Conservation (phyloP, 2,888 invertebrate species). For the Noctuana brunneofusca region DNA sequence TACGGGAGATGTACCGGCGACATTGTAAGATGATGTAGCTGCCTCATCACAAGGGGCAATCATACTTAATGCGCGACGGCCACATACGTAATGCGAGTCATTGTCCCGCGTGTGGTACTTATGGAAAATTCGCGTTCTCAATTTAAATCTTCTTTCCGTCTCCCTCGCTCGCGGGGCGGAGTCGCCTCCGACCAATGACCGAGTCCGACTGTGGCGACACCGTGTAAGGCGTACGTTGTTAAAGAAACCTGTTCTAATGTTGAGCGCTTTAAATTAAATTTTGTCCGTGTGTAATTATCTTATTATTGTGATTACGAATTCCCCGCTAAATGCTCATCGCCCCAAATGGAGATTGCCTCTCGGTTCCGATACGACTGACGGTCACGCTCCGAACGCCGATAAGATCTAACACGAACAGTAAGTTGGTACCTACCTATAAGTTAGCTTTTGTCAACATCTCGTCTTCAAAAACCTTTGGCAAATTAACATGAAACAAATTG, state of each 20-base stretch:
- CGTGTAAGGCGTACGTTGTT: constrained; percentile 82
- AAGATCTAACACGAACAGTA: constrained; percentile 30
- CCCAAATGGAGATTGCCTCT: constrained; percentile 74
- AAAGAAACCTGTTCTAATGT: constrained; percentile 84
- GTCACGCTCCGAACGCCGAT: constrained; percentile 61
- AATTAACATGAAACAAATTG: constrained; percentile 68
- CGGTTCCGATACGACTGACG: constrained; percentile 54
- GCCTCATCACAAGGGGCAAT: constrained; percentile 82
- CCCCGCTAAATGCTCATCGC: constrained; percentile 78
- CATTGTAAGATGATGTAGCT: constrained; percentile 80
- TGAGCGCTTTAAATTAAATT: constrained; percentile 83
- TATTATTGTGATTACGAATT: constrained; percentile 82
- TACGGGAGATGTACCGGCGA: constrained; percentile 71
- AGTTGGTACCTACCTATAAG: neutral
- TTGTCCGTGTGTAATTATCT: constrained; percentile 83
- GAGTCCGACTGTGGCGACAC: constrained; percentile 78
- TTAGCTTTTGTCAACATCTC: constrained; percentile 34
- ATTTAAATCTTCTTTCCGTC: constrained; percentile 82
- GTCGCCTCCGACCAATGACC: constrained; percentile 79
- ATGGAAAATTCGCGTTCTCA: constrained; percentile 83
- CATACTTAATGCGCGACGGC: constrained; percentile 81
- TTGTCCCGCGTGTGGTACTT: constrained; percentile 82
- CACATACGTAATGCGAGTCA: constrained; percentile 83
- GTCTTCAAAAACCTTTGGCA: constrained; percentile 47
- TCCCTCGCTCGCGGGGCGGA: constrained; percentile 81